Evolutionary conservation across 1,140 invertebrate genomes (phyloP).

Genomic region (Polypedilum vanderplanki): DNA sequence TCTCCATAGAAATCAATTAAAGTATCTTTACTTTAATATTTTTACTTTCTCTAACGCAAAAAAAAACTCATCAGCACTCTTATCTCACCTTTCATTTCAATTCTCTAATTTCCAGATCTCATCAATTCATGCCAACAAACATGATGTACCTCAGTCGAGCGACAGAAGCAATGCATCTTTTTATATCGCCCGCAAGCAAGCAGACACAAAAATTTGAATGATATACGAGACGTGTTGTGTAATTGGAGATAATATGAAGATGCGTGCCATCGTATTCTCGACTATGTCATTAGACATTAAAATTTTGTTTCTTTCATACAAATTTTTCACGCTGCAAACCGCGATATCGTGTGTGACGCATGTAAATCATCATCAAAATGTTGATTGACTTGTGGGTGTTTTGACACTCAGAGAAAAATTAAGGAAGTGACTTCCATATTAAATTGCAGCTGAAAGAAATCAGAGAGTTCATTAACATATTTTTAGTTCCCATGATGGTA

Average conservation of each 20-base stretch:
- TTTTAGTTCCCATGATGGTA: too few species aligned
- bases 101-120: too few species aligned
- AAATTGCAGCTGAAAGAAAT: background rate
- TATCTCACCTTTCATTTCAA: background rate
- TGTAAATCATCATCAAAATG: background rate
- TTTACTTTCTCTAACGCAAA: too few species aligned
- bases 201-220: too few species aligned
- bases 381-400: slow-evolving; percentile 6
- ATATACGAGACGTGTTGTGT: background rate
- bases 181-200: background rate
- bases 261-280: background rate
- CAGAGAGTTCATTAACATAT: background rate
- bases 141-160: background rate
- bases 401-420: too few species aligned
- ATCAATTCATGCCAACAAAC: too few species aligned
- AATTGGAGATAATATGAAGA: background rate
- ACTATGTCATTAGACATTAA: background rate
- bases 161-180: background rate
- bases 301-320: background rate
- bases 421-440: background rate
- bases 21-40: too few species aligned
- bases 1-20: too few species aligned
- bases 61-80: background rate
- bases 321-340: background rate
- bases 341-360: background rate